These are phyloP conservation scores for Equus quagga DNA, from an alignment of 2,113 vertebrate genomes.

Conservation along the genomic window DNA sequence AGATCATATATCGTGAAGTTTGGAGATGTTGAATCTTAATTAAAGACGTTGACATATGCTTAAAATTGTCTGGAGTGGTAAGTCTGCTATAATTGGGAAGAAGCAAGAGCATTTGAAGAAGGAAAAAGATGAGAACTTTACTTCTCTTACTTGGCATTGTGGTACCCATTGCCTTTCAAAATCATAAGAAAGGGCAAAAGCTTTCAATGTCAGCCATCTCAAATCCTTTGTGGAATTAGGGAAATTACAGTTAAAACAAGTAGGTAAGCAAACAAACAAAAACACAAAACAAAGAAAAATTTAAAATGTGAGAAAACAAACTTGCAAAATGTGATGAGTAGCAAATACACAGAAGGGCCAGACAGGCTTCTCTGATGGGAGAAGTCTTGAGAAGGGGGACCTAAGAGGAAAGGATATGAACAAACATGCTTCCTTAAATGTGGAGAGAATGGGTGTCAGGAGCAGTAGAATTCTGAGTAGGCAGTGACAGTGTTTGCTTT, in stretches of 20 bases:
- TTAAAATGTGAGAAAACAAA: not conserved
- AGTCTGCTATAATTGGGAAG: not conserved
- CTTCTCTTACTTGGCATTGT: not conserved
- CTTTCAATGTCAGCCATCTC: not conserved
- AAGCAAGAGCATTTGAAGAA: slow-evolving; percentile 26
- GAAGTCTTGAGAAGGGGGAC: not conserved
- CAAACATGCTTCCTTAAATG: not conserved
- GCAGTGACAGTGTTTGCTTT: not conserved
- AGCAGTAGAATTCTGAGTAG: not conserved
- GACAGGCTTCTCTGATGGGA: not conserved
- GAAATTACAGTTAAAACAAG: not conserved
- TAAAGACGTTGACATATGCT: not conserved
- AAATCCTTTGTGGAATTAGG: slow-evolving; percentile 1
- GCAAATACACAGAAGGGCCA: not conserved
- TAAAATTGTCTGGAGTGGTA: not conserved
- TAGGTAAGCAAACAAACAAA: not conserved
- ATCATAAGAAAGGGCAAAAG: not conserved
- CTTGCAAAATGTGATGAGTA: not conserved
- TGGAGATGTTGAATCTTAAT: slow-evolving; percentile 16
- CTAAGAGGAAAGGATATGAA: not conserved
- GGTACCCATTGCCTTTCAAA: not conserved
- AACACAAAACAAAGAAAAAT: not conserved
- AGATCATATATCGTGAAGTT: not conserved
- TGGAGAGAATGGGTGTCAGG: not conserved
- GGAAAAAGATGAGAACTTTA: not conserved